Percentiles rank a stretch among this genome's conserved stretches.
These are phyloP conservation scores for Ctenomys sociabilis DNA, from an alignment of 2,113 vertebrate species.

Conservation along the genomic window DNA sequence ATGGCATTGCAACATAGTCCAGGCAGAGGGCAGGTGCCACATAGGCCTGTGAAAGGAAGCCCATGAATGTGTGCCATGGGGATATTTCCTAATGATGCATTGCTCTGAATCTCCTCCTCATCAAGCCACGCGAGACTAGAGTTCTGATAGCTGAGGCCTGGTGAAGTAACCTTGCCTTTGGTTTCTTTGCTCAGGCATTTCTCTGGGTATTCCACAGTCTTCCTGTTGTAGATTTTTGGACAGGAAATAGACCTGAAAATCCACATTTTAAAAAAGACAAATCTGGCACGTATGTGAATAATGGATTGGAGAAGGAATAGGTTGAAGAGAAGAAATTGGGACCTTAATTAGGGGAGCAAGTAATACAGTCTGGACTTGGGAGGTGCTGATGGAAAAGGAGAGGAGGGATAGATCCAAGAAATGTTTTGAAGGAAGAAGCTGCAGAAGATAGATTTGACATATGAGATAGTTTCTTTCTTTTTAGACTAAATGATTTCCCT, in stretches of 20 bases:
- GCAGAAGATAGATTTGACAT: not conserved
- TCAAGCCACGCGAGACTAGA: not conserved
- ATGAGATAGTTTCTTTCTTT: not conserved
- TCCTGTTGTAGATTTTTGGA: not conserved
- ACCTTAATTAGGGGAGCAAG: not conserved
- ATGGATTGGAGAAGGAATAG: not conserved
- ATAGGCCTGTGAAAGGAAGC: not conserved
- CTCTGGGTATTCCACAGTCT: not conserved
- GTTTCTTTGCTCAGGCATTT: not conserved
- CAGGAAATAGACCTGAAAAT: not conserved
- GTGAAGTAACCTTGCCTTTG: not conserved
- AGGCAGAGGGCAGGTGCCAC: not conserved
- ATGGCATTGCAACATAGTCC: not conserved
- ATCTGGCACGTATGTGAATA: conserved; percentile 3
- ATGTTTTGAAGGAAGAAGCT: not conserved
- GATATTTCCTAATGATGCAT: not conserved
- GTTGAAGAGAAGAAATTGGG: not conserved
- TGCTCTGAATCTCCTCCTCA: not conserved
- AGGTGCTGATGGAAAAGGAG: not conserved
- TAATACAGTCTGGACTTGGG: not conserved
- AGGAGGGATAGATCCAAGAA: not conserved
- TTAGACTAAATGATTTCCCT: not conserved
- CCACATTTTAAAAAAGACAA: not conserved
- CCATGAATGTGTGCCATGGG: not conserved
- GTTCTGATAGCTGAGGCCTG: not conserved